These are phyloP conservation scores for Parazoanthus darwini DNA, from an alignment of 92 coral and sea anemone genomes.

Conservation along the genomic window DNA sequence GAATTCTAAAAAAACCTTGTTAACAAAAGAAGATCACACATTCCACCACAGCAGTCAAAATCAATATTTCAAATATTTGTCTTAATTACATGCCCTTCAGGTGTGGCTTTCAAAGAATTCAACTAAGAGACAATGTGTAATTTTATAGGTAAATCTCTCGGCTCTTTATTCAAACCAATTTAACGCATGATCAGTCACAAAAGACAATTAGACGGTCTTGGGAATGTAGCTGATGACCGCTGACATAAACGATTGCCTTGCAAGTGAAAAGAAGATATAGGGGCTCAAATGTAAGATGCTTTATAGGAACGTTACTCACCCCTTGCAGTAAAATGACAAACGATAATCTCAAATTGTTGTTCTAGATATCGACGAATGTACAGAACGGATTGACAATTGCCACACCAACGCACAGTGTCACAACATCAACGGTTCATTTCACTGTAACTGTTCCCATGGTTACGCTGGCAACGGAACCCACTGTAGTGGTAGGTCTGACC, in stretches of 20 bases:
- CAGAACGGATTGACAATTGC: slow-evolving; percentile 55
- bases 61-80: too few species aligned
- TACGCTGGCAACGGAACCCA: slow-evolving; percentile 63
- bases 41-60: too few species aligned
- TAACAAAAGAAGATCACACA: too few species aligned
- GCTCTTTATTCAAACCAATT: too few species aligned
- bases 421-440: slow-evolving; percentile 63
- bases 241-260: neutral
- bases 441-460: slow-evolving; percentile 57
- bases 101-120: too few species aligned
- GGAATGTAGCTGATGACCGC: too few species aligned
- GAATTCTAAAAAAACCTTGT: too few species aligned
- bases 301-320: neutral
- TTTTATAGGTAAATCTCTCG: too few species aligned
- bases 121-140: too few species aligned
- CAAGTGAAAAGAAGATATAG: neutral
- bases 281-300: neutral
- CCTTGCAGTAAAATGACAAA: neutral
- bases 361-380: slow-evolving; percentile 86
- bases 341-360: neutral
- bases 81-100: too few species aligned
- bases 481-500: slow-evolving; percentile 52
- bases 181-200: too few species aligned
- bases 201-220: too few species aligned
- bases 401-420: slow-evolving; percentile 58